Percentiles rank a stretch among this genome's conserved stretches.
Conservation (phyloP, 2,113 vertebrate species). For the Meriones unguiculatus region DNA sequence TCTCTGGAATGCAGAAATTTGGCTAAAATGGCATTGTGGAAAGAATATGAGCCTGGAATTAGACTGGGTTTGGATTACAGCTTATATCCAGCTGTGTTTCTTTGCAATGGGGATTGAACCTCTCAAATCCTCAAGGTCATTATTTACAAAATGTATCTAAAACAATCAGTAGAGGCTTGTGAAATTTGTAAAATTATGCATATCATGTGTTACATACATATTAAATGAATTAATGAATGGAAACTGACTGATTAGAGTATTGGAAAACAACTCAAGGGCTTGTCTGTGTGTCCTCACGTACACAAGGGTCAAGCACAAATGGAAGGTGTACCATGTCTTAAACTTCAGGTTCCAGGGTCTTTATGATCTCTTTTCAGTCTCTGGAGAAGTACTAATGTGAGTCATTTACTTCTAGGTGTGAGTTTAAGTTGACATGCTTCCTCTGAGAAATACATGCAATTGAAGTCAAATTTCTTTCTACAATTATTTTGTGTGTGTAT, state of each 20-base stretch:
- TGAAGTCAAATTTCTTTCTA: neutral
- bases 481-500: neutral
- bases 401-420: slow-evolving; percentile 22
- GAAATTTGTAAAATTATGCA: neutral
- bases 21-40: neutral
- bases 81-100: neutral
- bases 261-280: slow-evolving; percentile 17
- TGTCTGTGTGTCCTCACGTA: neutral
- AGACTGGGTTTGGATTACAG: neutral
- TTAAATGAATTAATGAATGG: neutral
- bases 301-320: neutral
- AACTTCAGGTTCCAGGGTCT: neutral
- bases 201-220: neutral
- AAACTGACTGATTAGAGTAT: neutral
- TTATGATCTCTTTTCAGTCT: slow-evolving; percentile 4
- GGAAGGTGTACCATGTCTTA: neutral
- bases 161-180: neutral
- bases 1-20: neutral
- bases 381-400: neutral
- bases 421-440: slow-evolving; percentile 24
- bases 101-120: neutral
- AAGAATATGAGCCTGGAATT: neutral
- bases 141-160: slow-evolving; percentile 12
- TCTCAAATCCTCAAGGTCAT: neutral
- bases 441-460: slow-evolving; percentile 43